Conservation (phyloP, 2,797 vertebrate genomes). For the Eulemur albifrons region DNA sequence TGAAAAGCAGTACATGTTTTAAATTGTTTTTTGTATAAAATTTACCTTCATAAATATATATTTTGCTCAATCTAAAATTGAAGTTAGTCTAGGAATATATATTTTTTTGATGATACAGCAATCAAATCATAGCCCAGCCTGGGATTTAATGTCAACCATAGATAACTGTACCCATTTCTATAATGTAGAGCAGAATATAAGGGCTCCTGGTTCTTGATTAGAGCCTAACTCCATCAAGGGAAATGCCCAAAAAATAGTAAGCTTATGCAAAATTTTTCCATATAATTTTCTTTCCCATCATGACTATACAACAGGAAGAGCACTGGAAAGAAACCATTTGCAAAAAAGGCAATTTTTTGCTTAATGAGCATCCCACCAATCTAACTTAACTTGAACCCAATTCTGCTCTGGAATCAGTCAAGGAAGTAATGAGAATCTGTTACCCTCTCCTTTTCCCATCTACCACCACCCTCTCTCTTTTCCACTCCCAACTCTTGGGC, state of each 20-base stretch:
- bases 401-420: background rate
- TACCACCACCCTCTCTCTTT: background rate
- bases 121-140: background rate
- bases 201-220: conserved; percentile 6
- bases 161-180: background rate
- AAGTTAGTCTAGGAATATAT: conserved; percentile 14
- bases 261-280: background rate
- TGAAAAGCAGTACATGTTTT: conserved; percentile 11
- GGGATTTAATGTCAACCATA: conserved; percentile 7
- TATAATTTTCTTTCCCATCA: background rate
- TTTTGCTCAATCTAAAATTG: conserved; percentile 43
- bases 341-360: background rate
- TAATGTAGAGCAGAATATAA: background rate
- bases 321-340: conserved; percentile 12
- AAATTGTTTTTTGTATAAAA: background rate
- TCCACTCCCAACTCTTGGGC: background rate
- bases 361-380: background rate
- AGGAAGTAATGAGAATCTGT: background rate
- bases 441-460: background rate
- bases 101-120: background rate
- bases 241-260: background rate
- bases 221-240: background rate
- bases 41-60: conserved; percentile 33
- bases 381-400: background rate
- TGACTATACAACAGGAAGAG: background rate